phyloP scores from a whole-genome alignment of 2,113 vertebrate genomes.

The Datnioides undecimradiatus region DNA sequence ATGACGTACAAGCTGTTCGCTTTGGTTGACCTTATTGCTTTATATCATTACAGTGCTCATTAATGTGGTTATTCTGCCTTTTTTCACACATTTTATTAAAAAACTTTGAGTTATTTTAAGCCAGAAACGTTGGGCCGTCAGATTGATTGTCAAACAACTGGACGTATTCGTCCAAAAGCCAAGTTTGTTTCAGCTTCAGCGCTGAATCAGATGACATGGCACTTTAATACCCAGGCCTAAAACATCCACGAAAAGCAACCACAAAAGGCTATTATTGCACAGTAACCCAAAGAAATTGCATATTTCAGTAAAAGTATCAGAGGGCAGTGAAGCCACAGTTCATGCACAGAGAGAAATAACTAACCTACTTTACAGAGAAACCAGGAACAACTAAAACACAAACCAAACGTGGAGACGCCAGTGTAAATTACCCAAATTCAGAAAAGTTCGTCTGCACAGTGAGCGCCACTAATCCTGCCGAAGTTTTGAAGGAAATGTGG shows the following conservation, averaged over 20 bases:
- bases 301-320: slow-evolving; percentile 49
- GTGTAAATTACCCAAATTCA: slow-evolving; percentile 12
- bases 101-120: slow-evolving; percentile 6
- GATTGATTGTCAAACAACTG: slow-evolving; percentile 31
- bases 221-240: slow-evolving; percentile 41
- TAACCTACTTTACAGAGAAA: slow-evolving; percentile 20
- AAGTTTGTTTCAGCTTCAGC: slow-evolving; percentile 2
- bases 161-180: background rate
- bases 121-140: background rate
- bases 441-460: slow-evolving; percentile 10
- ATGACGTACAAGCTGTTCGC: slow-evolving; percentile 27
- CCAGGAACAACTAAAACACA: background rate
- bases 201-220: slow-evolving; percentile 50
- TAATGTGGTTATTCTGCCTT: background rate
- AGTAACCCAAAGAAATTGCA: slow-evolving; percentile 63
- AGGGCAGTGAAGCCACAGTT: slow-evolving; percentile 38
- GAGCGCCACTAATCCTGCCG: slow-evolving; percentile 19
- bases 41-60: background rate
- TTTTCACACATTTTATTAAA: background rate
- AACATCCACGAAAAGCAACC: slow-evolving; percentile 35
- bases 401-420: background rate
- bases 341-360: slow-evolving; percentile 51
- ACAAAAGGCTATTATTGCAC: slow-evolving; percentile 60
- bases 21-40: slow-evolving; percentile 68
- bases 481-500: background rate